Evolutionary conservation across 2,797 vertebrate genomes (phyloP).

Genomic region (Pangasius sanitwongsei): DNA sequence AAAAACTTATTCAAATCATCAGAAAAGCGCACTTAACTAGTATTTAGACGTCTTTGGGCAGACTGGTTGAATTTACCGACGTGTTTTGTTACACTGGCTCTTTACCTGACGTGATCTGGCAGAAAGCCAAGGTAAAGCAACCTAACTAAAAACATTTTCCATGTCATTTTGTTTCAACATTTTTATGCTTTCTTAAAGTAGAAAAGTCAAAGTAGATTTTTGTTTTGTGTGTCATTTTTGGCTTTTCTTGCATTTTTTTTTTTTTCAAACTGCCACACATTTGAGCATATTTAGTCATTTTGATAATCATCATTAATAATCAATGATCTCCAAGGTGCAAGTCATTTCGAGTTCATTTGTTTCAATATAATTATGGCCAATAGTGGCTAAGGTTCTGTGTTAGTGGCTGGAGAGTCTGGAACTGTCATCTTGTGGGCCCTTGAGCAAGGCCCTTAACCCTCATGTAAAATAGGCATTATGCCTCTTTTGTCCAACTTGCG

Average conservation of each 20-base stretch:
- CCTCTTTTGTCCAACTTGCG: neutral
- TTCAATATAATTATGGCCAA: neutral
- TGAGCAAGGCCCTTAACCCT: neutral
- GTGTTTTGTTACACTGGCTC: neutral
- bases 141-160: neutral
- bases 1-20: neutral
- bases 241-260: neutral
- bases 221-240: too few species aligned
- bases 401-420: neutral
- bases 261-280: neutral
- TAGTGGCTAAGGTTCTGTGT: neutral
- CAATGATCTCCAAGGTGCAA: slow-evolving; percentile 1
- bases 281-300: neutral
- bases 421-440: neutral
- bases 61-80: neutral
- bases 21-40: neutral
- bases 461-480: neutral
- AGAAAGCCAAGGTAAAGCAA: neutral
- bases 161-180: neutral
- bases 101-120: neutral
- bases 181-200: neutral
- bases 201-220: neutral
- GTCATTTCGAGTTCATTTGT: neutral
- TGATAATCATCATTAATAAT: neutral
- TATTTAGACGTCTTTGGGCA: neutral